Evolutionary conservation across 2,888 invertebrate genomes (phyloP), one percentile per base, ranked within the genome.

Genomic region (Drosophila fungiperda): DNA sequence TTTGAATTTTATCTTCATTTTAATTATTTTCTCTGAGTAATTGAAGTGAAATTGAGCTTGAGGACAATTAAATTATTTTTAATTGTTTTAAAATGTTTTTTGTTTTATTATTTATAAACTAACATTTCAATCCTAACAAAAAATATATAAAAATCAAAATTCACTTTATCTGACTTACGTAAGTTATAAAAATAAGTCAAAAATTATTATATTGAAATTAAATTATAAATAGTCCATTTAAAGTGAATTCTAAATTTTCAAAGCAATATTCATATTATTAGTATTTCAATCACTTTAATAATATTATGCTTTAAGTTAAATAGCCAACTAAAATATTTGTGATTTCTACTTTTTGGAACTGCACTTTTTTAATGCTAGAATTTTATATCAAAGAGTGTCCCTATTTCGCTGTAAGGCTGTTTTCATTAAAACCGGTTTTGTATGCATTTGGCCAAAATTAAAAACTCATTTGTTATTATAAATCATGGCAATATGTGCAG

Each of bases 391-490:
- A 42, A 53, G 68, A 20, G 76, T 74, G 64, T 78, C 6, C 9
- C 0, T 4, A 9, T 11, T 60, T 60, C 68, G 50, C 17, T n/a
- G 35, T 17, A 1, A 26, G 1, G 8, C 4, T 17, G 1, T 1
- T 23, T 17, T 7, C 23, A 11, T 29, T 42, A 11, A 17, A 35
- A 15, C 15, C 29, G 50, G 66, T 58, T 66, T 40, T 58, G 63
- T 70, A 57, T 50, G 50, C 60, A 67, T 80, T 63, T 76, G 80
- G 63, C 50, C 61, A 73, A 83, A 89, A 83, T 89, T 74, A 87
- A 86, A 85, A 73, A 70, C 75, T 64, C 73, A 84, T 82, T 76
- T n/a, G 76, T 78, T 82, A 82, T 76, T 83, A 65, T 83, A 81
- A 86, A 79, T 89, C 89, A 83, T 82, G 83, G 68, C 54, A 82